Conservation (phyloP, 2,888 invertebrate species). For the Eupeodes latifasciatus region DNA sequence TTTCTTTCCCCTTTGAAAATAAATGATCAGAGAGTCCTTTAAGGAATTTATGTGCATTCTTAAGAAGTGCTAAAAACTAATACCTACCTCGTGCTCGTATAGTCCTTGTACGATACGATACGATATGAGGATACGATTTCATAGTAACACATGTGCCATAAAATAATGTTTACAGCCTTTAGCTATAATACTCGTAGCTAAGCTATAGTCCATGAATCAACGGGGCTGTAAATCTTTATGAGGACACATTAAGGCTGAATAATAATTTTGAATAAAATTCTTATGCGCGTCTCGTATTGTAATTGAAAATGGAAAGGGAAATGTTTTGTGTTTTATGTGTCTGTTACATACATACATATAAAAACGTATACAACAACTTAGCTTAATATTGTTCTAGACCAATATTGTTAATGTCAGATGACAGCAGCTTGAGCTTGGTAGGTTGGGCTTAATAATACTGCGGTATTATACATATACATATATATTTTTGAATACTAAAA, state of each 20-base stretch:
- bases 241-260: slow-evolving; percentile 56
- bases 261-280: slow-evolving; percentile 63
- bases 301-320: slow-evolving; percentile 42
- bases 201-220: slow-evolving; percentile 1
- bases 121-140: background rate
- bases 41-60: slow-evolving; percentile 53
- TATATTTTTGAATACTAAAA: background rate
- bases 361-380: background rate
- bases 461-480: too few species aligned
- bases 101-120: background rate
- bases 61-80: slow-evolving; percentile 46
- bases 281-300: slow-evolving; percentile 47
- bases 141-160: slow-evolving; percentile 29
- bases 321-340: slow-evolving; percentile 44
- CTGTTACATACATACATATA: background rate
- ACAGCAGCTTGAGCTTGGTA: too few species aligned
- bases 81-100: background rate
- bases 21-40: background rate
- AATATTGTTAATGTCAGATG: slow-evolving; percentile 14
- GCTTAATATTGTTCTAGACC: slow-evolving; percentile 1
- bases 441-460: background rate
- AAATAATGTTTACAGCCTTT: slow-evolving; percentile 52
- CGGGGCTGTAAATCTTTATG: slow-evolving; percentile 56
- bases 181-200: background rate
- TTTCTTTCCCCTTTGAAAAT: background rate